Conservation (phyloP, 2,888 invertebrate genomes). For the Cataglyphis rosenhaueri region DNA sequence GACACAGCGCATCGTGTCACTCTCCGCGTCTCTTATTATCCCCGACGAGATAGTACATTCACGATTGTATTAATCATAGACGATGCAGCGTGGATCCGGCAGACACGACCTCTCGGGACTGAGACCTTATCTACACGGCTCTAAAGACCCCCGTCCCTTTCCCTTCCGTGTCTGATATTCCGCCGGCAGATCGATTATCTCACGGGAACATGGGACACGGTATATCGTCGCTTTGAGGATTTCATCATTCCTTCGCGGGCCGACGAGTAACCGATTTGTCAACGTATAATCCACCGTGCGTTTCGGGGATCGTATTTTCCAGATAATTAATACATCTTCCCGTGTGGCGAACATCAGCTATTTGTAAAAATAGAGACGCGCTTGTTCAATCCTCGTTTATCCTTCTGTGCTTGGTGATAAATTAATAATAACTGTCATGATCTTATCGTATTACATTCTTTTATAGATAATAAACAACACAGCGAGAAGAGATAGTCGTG, state of each 20-base stretch:
- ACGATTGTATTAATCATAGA: slow-evolving; percentile 72
- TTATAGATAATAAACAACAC: slow-evolving; percentile 11
- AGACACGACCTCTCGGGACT: slow-evolving; percentile 55
- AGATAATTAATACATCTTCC: slow-evolving; percentile 37
- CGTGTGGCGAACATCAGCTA: slow-evolving; percentile 1
- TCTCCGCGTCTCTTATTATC: slow-evolving; percentile 74
- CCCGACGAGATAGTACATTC: slow-evolving; percentile 60
- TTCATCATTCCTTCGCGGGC: slow-evolving; percentile 60
- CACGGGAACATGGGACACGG: slow-evolving; percentile 21
- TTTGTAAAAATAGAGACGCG: slow-evolving; percentile 32
- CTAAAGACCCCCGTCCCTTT: slow-evolving; percentile 29
- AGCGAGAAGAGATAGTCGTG: not conserved
- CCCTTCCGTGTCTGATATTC: slow-evolving; percentile 53
- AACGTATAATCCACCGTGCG: slow-evolving; percentile 16
- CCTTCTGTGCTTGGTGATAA: slow-evolving; percentile 4
- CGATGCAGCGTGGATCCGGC: slow-evolving; percentile 50
- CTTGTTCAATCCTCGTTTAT: not conserved
- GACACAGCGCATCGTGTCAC: slow-evolving; percentile 73
- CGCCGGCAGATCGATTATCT: slow-evolving; percentile 62
- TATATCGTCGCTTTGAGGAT: slow-evolving; percentile 47
- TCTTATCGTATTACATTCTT: slow-evolving; percentile 17
- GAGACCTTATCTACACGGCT: slow-evolving; percentile 54
- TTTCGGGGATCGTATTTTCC: slow-evolving; percentile 38
- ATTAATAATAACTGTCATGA: slow-evolving; percentile 30
- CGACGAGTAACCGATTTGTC: slow-evolving; percentile 47